Conservation (phyloP, 2,113 vertebrate species). For the Tretioscincus oriximinensis region DNA sequence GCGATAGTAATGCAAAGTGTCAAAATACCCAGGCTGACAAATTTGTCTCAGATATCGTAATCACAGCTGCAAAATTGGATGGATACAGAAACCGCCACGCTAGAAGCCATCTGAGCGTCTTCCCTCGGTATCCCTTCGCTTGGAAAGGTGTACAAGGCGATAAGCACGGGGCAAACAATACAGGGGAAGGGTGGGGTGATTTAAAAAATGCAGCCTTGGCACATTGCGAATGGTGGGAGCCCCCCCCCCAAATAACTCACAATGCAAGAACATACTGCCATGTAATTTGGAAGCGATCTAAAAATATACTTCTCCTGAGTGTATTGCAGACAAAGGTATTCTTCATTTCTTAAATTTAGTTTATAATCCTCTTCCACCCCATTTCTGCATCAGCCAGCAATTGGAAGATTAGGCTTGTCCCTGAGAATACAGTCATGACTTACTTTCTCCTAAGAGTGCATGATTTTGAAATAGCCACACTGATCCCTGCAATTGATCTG, state of each 20-base stretch:
- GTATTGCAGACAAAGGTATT: neutral
- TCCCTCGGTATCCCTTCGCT: slow-evolving; percentile 16
- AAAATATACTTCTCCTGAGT: neutral
- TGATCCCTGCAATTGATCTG: neutral
- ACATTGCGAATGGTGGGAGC: slow-evolving; percentile 27
- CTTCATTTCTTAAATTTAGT: neutral
- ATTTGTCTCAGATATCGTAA: slow-evolving; percentile 29
- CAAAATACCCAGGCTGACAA: slow-evolving; percentile 42
- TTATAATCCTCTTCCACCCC: neutral
- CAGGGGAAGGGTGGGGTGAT: neutral
- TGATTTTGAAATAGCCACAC: neutral
- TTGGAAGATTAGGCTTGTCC: neutral
- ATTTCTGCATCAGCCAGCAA: neutral
- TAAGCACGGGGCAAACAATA: slow-evolving; percentile 6
- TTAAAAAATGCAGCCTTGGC: slow-evolving; percentile 9
- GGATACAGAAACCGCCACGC: slow-evolving; percentile 31
- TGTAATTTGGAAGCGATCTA: neutral
- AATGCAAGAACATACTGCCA: neutral
- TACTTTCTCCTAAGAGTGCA: neutral
- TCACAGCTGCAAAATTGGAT: slow-evolving; percentile 42
- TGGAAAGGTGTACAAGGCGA: slow-evolving; percentile 28
- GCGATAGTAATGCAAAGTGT: slow-evolving; percentile 33
- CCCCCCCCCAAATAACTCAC: slow-evolving; percentile 7
- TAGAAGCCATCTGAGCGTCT: slow-evolving; percentile 31
- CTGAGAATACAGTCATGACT: neutral